Evolutionary conservation across 2,797 vertebrate genomes (phyloP), one percentile per base, ranked within the genome.

Genomic region (Centroberyx gerrardi): DNA sequence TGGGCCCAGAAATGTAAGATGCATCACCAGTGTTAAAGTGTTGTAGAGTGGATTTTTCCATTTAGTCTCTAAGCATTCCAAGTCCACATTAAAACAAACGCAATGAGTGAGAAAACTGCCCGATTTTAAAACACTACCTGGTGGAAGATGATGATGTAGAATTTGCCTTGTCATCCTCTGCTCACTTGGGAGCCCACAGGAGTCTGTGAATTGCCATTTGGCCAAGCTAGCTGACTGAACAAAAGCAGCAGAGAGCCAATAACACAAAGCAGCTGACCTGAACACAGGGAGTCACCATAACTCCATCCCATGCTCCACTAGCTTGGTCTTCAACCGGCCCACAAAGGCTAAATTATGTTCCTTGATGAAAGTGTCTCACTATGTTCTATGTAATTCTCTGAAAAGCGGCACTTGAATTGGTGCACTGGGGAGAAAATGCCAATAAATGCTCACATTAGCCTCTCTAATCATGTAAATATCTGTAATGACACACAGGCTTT

Each of bases 221-320:
- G 63, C 65, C 42, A 72, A 80, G 56, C 36, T 53, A 72, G 60
- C 74, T 66, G 69, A 72, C 64, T 52, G 36, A 82, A 72, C 27
- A 0, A 73, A 82, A 78, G 55, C 74, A 76, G 42, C 65, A 17
- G 56, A 58, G 65, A 83, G 69, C 71, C 67, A 77, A 59, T 68
- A 83, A 80, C 62, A 68, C 73, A 83, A 79, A 89, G 83, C 66
- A 84, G 81, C 80, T 84, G 76, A 91, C 76, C 86, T 82, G 82
- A 88, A 87, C 88, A 89, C 31, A 38, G 74, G 38, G 78, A 87
- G 66, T 68, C 70, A 76, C 56, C 44, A 81, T 80, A 84, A 87
- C 74, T 86, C 68, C 40, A 75, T 66, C 59, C 58, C 27, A 75
- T 65, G 74, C 76, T 87, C 17, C 56, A 76, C 51, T 79, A 68